Evolutionary conservation across 1,140 invertebrate genomes (phyloP), one percentile per base, ranked within the genome.

Genomic region (Mizuhopecten yessoensis): DNA sequence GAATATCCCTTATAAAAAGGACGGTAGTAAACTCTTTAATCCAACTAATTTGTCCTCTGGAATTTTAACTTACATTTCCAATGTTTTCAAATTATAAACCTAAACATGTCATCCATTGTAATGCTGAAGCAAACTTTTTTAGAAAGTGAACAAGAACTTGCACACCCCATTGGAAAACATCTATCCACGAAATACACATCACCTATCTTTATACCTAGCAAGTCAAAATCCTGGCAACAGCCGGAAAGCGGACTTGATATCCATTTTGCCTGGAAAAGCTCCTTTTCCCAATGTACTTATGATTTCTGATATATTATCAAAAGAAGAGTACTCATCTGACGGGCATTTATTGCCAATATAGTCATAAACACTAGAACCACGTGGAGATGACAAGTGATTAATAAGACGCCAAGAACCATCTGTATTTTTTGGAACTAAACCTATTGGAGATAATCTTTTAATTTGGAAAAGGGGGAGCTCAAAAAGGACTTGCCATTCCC

Each of bases 221-320:
- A 39, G 33, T 91, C 90, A 88, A 87, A 89, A 91, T 91, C 88
- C 29, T 34, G 49, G 88, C 33, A 91, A 33, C 9, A 89, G 87
- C 7, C 88, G 5, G 33, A 91, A 89, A 7, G 90, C 87, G 0
- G 87, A 91, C 42, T 88, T 91, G 0, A 88, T 36, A n/a, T 90
- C 90, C 34, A 39, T 15, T 34, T 90, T 90, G 1, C 45, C 86
- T 29, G 34, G 34, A 34, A 42, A 20, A 42, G 36, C 20, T 23
- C 42, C 42, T 0, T 36, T 49, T 0, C 88, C 39, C 45, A 88
- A 9, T 5, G 33, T 39, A 45, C 0, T 33, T 11, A 11, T 23
- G 13, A 49, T n/a, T 11, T 39, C 20, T 11, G 45, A 29, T 1
- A 88, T 86, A 36, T 34, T 29, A 42, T 90, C 86, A 87, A 90